Evolutionary conservation across 2,797 vertebrate species (phyloP).

Genomic region (Leptodactylus fallax): DNA sequence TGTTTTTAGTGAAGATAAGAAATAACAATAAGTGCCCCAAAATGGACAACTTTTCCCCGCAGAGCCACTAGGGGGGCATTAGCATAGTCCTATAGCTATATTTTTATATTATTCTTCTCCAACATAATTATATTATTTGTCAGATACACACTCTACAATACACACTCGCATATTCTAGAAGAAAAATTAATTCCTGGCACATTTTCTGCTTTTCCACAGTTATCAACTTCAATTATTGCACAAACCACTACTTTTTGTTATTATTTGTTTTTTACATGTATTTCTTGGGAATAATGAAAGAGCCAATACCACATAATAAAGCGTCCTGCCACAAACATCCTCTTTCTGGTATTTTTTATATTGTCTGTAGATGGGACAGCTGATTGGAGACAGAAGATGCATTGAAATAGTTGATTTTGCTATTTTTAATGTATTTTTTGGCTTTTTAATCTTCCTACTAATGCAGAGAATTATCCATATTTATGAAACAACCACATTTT

Average conservation of each 20-base stretch:
- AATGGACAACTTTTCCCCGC: no score
- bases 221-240: constrained; percentile 5
- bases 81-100: no score
- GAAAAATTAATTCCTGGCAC: neutral
- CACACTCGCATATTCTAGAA: neutral
- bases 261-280: neutral
- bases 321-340: constrained; percentile 24
- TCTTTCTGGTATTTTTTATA: constrained; percentile 17
- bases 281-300: neutral
- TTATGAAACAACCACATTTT: neutral
- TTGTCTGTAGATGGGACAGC: neutral
- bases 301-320: constrained; percentile 24
- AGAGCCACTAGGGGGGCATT: no score
- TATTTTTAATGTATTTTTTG: neutral
- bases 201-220: constrained; percentile 4
- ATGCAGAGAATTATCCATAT: neutral
- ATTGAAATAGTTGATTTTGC: neutral
- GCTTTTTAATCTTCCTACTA: neutral
- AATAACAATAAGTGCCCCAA: no score
- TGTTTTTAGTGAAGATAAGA: no score
- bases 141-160: no score
- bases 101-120: no score
- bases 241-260: neutral
- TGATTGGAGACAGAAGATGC: neutral
- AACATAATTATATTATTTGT: no score